phyloP scores from a whole-genome alignment of 92 coral and sea anemone species.

The Chrysogorgia sp. region DNA sequence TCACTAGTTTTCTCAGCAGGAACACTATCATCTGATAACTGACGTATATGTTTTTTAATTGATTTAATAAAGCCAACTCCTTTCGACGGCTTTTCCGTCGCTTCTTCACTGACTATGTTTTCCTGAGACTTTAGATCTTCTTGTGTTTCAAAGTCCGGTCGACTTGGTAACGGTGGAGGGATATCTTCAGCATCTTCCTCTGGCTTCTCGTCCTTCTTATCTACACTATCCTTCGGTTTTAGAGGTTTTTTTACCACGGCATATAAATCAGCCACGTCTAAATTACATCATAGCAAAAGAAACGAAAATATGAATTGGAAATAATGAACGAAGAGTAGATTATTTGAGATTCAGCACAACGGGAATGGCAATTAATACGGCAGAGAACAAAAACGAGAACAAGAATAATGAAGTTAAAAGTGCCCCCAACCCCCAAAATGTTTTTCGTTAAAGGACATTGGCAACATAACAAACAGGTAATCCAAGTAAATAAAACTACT shows the following conservation, averaged over 20 bases:
- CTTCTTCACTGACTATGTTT: constrained; percentile 30
- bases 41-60: constrained; percentile 79
- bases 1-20: constrained; percentile 21
- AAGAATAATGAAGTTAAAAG: too few relatives aligned
- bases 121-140: constrained; percentile 70
- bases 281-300: background rate
- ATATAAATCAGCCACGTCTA: constrained; percentile 54
- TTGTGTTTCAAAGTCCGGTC: constrained; percentile 65
- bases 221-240: constrained; percentile 58
- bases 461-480: too few relatives aligned
- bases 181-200: constrained; percentile 63
- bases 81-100: constrained; percentile 66
- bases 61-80: constrained; percentile 61
- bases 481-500: too few relatives aligned
- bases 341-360: too few relatives aligned
- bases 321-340: too few relatives aligned
- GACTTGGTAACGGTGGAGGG: constrained; percentile 92
- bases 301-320: background rate
- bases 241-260: constrained; percentile 86
- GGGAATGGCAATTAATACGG: too few relatives aligned
- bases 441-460: too few relatives aligned
- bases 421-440: too few relatives aligned
- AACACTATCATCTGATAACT: constrained; percentile 75
- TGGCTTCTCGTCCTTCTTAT: constrained; percentile 46
- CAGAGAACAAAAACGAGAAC: too few relatives aligned